Base-by-base conservation (phyloP, 64 coral and sea anemone genomes). In the Stylophora pistillata region DNA sequence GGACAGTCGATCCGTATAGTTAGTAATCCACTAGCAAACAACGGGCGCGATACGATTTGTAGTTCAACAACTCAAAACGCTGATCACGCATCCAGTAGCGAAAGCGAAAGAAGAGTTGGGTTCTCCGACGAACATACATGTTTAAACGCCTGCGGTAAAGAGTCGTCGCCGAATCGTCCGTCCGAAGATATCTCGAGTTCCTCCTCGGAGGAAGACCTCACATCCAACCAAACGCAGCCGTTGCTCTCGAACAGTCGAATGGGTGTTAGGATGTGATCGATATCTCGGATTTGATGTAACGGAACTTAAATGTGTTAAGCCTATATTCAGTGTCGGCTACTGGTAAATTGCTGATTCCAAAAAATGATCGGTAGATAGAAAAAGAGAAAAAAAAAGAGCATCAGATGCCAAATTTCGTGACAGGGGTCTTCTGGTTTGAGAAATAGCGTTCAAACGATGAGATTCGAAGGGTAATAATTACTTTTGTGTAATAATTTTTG, bases 121-220 rank as follows among this genome's bases (percentile, higher is more conserved):
- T 86, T 29, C 17, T 30, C 13, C 23, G 33, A 88, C 20, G 58
- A 88, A 26, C 53, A 1, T 63, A 23, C 37, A 47, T 47, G 37
- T 47, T 3, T 77, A 30, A 23, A 76, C 86, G 15, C 69, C 21
- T 13, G 55, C 58, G 73, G 77, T 82, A 11, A 4, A 1, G 61
- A 69, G 28, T 27, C 34, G 33, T 54, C 63, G 53, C 65, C 84
- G 13, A 74, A 58, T n/a, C 53, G 15, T 74, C 54, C 53, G 6
- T 55, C 85, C 17, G 85, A 30, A 17, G 15, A 26, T 63, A 53
- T 76, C 71, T 27, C 70, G 73, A 76, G 70, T 15, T 86, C 58
- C 55, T 76, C 84, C 21, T 91, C 90, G 2, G 90, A 91, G 13
- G 90, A 91, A 16, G 90, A 91, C 34, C 82, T 86, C 17, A 63